These are phyloP conservation scores for Tragelaphus strepsiceros DNA, from an alignment of 2,113 vertebrate species.

Conservation along the genomic window DNA sequence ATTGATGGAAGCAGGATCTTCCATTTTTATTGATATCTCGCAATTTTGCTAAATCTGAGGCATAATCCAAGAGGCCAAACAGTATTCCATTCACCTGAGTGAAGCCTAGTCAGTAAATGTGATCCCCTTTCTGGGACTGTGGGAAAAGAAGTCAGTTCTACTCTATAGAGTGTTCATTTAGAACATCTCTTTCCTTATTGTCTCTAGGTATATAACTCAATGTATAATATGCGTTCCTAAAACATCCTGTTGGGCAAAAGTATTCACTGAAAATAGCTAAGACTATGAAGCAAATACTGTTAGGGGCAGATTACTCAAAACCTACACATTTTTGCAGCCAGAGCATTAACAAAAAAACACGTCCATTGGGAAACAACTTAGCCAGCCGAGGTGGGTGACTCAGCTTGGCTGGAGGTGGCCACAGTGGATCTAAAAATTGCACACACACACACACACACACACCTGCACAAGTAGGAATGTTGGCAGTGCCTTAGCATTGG, in stretches of 20 bases:
- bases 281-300: not conserved
- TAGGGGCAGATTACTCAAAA: not conserved
- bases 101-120: not conserved
- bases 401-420: not conserved
- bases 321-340: not conserved
- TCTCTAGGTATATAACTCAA: not conserved
- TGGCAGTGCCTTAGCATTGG: not conserved
- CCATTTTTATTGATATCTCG: not conserved
- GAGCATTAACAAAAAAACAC: not conserved
- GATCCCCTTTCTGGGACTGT: not conserved
- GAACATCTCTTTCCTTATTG: not conserved
- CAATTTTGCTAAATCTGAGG: not conserved
- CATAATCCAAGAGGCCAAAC: not conserved
- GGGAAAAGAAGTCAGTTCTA: not conserved
- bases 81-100: not conserved
- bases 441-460: not conserved
- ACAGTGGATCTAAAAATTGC: not conserved
- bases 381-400: too few relatives aligned
- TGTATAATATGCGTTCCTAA: not conserved
- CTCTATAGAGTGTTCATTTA: not conserved
- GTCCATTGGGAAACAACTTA: not conserved
- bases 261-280: not conserved
- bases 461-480: not conserved
- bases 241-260: not conserved
- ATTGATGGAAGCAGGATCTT: not conserved